Evolutionary conservation across 2,797 vertebrate genomes (phyloP).

Genomic region (Melanotaenia nigrans): DNA sequence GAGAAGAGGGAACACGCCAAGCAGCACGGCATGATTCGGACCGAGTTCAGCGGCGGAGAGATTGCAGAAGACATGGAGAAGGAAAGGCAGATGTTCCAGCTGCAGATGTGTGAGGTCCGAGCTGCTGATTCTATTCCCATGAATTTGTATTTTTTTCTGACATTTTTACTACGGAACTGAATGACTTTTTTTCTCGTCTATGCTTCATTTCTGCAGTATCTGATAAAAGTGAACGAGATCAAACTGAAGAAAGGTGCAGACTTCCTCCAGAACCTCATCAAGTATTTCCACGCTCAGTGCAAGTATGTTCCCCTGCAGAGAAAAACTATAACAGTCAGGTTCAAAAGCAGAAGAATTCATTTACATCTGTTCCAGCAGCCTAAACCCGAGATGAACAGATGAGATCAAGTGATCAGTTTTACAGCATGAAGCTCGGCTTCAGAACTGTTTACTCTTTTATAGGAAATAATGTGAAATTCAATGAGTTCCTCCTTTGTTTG

Average conservation of each 20-base stretch:
- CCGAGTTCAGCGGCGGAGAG: constrained; percentile 95
- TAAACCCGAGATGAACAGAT: too few species aligned
- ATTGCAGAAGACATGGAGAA: constrained; percentile 98
- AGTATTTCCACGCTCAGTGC: constrained; percentile 98
- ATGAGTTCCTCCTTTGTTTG: too few species aligned
- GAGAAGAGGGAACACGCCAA: constrained; percentile 96
- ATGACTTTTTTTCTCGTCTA: too few species aligned
- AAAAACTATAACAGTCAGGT: too few species aligned
- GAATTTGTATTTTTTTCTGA: too few species aligned
- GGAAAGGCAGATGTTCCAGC: constrained; percentile 91
- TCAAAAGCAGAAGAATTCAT: too few species aligned
- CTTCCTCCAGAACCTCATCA: constrained; percentile 96
- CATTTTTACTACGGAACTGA: too few species aligned
- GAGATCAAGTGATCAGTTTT: background rate
- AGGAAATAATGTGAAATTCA: too few species aligned
- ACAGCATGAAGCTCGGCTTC: too few species aligned
- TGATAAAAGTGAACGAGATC: constrained; percentile 98
- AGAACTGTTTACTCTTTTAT: too few species aligned
- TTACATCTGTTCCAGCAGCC: too few species aligned
- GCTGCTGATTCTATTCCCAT: too few species aligned
- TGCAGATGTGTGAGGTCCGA: constrained; percentile 94
- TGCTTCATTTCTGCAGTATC: constrained; percentile 83
- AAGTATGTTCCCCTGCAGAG: constrained; percentile 82
- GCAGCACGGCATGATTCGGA: constrained; percentile 96
- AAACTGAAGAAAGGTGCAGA: constrained; percentile 97